Percentiles rank a stretch among this genome's conserved stretches.
Conservation (phyloP, 2,797 vertebrate genomes). For the Holocentrus rufus region DNA sequence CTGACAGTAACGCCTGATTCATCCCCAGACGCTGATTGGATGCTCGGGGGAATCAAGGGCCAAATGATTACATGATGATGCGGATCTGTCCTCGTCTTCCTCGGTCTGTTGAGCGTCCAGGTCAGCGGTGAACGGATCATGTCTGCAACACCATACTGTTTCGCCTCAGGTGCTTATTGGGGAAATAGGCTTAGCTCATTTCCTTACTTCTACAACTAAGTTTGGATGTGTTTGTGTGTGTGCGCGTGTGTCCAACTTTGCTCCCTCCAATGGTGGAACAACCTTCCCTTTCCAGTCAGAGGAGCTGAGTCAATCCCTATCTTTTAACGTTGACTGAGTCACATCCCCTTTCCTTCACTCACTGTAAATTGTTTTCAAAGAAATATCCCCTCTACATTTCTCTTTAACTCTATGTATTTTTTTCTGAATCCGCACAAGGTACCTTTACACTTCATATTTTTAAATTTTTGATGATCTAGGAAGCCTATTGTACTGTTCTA, state of each 20-base stretch:
- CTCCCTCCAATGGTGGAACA: conserved; percentile 19
- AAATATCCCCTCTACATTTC: neutral
- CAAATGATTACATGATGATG: conserved; percentile 1
- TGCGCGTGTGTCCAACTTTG: conserved; percentile 24
- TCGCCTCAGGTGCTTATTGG: conserved; percentile 52
- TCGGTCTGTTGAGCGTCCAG: conserved; percentile 35
- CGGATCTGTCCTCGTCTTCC: conserved; percentile 16
- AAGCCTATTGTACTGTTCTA: conserved; percentile 1
- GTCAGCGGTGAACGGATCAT: conserved; percentile 42
- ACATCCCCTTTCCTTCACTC: too few species aligned
- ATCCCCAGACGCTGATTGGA: conserved; percentile 27
- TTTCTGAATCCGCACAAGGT: neutral
- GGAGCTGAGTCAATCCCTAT: too few species aligned
- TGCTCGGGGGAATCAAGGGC: conserved; percentile 25
- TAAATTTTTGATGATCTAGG: conserved; percentile 18
- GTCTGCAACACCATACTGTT: conserved; percentile 44
- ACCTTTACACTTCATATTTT: conserved; percentile 11
- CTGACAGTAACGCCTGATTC: conserved; percentile 63
- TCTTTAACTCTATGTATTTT: neutral
- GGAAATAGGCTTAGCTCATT: conserved; percentile 62
- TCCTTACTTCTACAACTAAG: conserved; percentile 37
- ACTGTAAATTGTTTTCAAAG: neutral
- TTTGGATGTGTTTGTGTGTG: conserved; percentile 32
- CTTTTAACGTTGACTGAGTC: too few species aligned
- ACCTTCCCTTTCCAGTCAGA: conserved; percentile 21